Evolutionary conservation across 1,140 invertebrate species (phyloP).

Genomic region (Brachionus angularis): DNA sequence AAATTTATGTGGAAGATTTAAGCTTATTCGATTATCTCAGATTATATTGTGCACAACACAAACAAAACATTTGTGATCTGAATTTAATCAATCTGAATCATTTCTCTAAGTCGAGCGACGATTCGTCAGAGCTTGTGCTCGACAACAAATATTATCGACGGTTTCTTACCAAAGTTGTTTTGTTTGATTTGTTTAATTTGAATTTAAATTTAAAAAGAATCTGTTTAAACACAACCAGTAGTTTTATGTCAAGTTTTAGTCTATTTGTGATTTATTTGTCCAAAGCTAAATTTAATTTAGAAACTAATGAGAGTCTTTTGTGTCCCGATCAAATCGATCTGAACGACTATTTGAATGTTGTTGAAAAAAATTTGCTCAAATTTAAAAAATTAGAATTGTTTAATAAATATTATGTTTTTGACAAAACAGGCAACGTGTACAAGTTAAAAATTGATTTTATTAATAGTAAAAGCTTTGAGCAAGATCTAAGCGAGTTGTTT

Average conservation of each 20-base stretch:
- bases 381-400: conserved; percentile 21
- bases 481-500: background rate
- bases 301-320: background rate
- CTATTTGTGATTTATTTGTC: conserved; percentile 24
- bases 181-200: conserved; percentile 21
- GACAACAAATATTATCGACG: conserved; percentile 34
- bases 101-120: background rate
- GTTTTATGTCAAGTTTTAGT: background rate
- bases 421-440: conserved; percentile 16
- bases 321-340: conserved; percentile 24
- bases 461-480: background rate
- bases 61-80: conserved; percentile 34
- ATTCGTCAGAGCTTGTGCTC: background rate
- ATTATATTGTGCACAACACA: conserved; percentile 37
- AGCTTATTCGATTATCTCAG: conserved; percentile 3
- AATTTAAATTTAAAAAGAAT: background rate
- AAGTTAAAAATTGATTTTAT: conserved; percentile 4
- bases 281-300: conserved; percentile 4
- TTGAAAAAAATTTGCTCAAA: conserved; percentile 11
- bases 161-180: background rate
- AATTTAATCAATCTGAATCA: conserved; percentile 31
- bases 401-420: conserved; percentile 32
- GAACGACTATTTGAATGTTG: background rate
- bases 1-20: background rate
- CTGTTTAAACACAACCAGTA: background rate